Evolutionary conservation across 2,888 invertebrate genomes (phyloP).

Genomic region (Limnephilus auricula): DNA sequence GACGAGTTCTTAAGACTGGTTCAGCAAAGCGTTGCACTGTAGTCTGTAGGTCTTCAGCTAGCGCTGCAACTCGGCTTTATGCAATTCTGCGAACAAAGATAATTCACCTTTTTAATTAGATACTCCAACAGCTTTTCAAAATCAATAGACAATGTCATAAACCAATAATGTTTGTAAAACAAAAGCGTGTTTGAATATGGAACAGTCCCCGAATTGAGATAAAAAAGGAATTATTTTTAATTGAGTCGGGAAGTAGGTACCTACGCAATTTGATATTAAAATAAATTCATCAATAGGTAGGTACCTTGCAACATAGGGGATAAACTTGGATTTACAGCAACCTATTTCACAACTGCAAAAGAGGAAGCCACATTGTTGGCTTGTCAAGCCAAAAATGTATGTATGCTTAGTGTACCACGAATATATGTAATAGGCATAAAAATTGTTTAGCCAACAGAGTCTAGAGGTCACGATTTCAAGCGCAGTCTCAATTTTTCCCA

Average conservation of each 20-base stretch:
- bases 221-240: not conserved
- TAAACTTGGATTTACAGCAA: no score
- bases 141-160: not conserved
- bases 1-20: not conserved
- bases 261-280: not conserved
- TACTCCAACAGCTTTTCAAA: not conserved
- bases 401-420: no score
- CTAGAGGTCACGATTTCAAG: no score
- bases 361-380: no score
- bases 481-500: no score
- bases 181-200: not conserved
- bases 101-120: not conserved
- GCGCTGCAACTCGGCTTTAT: not conserved
- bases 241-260: not conserved
- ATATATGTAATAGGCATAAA: no score
- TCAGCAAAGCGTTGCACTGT: constrained; percentile 10
- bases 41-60: not conserved
- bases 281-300: not conserved
- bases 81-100: not conserved
- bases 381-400: no score
- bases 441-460: no score
- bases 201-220: not conserved
- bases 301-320: no score
- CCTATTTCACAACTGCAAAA: no score
- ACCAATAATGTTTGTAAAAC: no score